A percentile compares a stretch with the other conserved stretches of the same genome.
phyloP scores from a whole-genome alignment of 2,888 invertebrate genomes.

The Spodoptera picta region DNA sequence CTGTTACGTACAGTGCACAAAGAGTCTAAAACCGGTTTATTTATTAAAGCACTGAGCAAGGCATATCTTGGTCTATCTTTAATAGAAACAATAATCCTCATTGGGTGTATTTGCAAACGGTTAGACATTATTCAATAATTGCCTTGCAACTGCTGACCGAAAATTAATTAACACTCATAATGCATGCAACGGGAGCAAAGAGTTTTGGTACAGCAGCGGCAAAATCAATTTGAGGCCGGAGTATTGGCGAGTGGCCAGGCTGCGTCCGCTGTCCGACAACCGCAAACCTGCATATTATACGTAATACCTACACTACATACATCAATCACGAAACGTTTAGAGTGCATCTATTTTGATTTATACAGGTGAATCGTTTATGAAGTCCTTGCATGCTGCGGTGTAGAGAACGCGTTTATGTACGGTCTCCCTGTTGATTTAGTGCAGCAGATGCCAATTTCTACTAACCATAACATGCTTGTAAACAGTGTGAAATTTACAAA shows the following conservation, averaged over 20 bases:
- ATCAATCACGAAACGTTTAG: slow-evolving; percentile 64
- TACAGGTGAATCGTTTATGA: slow-evolving; percentile 56
- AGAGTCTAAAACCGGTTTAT: slow-evolving; percentile 9
- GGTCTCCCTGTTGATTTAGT: slow-evolving; percentile 28
- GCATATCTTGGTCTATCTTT: neutral
- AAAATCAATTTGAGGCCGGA: slow-evolving; percentile 85
- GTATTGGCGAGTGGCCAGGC: slow-evolving; percentile 79
- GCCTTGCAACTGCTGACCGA: slow-evolving; percentile 47
- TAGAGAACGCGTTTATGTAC: slow-evolving; percentile 20
- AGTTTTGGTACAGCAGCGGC: slow-evolving; percentile 76
- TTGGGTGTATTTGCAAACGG: slow-evolving; percentile 16
- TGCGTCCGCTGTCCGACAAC: slow-evolving; percentile 67
- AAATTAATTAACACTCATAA: slow-evolving; percentile 79
- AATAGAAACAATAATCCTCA: slow-evolving; percentile 4
- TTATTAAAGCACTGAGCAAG: slow-evolving; percentile 2
- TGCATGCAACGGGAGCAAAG: slow-evolving; percentile 74
- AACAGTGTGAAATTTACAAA: neutral
- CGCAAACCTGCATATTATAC: slow-evolving; percentile 73
- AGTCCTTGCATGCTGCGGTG: slow-evolving; percentile 56
- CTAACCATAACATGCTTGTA: neutral
- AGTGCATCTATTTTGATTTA: slow-evolving; percentile 63
- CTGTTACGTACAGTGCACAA: slow-evolving; percentile 8
- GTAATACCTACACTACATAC: slow-evolving; percentile 59
- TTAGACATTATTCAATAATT: slow-evolving; percentile 32
- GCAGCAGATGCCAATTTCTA: slow-evolving; percentile 6